phyloP scores from a whole-genome alignment of 2,113 vertebrate genomes.

The Toxotes chatareus region DNA sequence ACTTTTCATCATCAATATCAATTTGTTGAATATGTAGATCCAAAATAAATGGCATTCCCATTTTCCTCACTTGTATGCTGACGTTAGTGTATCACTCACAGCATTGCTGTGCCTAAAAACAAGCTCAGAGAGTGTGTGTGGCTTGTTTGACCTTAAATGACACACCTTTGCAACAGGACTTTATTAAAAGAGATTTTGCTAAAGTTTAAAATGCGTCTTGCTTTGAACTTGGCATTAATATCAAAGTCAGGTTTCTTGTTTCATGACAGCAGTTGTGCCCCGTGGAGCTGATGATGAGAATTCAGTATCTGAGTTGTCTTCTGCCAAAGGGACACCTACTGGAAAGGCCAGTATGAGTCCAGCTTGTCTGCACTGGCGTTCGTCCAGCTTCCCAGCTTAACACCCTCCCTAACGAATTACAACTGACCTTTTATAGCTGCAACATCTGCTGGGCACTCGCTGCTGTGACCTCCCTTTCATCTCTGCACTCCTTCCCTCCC shows the following conservation, averaged over 20 bases:
- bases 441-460: constrained; percentile 68
- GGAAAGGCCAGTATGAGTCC: constrained; percentile 25
- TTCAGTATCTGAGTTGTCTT: constrained; percentile 31
- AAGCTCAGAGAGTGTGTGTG: neutral
- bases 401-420: constrained; percentile 61
- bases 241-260: constrained; percentile 19
- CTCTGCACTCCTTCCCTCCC: constrained; percentile 33
- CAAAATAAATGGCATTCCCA: neutral
- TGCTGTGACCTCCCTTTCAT: constrained; percentile 57
- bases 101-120: no score
- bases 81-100: neutral
- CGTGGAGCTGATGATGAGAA: constrained; percentile 16
- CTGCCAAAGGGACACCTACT: constrained; percentile 24
- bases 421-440: constrained; percentile 61
- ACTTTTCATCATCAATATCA: neutral
- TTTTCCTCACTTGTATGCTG: neutral
- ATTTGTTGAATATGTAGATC: neutral
- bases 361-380: constrained; percentile 20
- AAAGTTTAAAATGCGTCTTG: neutral
- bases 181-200: neutral
- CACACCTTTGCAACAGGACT: no score
- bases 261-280: neutral
- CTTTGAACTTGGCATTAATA: neutral
- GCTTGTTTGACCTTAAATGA: no score
- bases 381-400: constrained; percentile 42